Evolutionary conservation across 53 echinoderm and acorn worm species (phyloP), one percentile per base, ranked within the genome.

Genomic region (Paelopatides confundens): DNA sequence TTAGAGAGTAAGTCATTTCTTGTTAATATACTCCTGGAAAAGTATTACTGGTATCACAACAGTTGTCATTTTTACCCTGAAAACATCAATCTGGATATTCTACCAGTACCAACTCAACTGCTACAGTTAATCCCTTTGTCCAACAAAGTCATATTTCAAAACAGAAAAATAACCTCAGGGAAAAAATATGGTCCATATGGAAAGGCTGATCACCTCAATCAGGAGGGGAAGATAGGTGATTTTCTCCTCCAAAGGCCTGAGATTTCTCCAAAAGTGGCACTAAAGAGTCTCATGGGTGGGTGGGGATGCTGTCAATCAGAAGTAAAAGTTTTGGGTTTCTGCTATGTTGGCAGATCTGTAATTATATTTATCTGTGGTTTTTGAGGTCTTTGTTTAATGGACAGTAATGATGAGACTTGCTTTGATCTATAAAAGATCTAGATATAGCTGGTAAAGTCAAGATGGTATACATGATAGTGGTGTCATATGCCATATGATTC

Each of bases 61-160:
- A n/a, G n/a, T n/a, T n/a, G n/a, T n/a, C n/a, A n/a, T n/a, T n/a
- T n/a, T n/a, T n/a, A n/a, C n/a, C n/a, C n/a, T n/a, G n/a, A n/a
- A n/a, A n/a, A 51, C 26, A 63, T 63, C 63, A 63, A 63, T 63
- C 63, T 63, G 9, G 63, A 63, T 63, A 14, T 35, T 35, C 68
- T 35, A 31, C 32, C 68, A 21, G 2, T 18, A 17, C 58, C 15
- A 58, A 6, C 17, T 21, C 5, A 67, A 67, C 68, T 67, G 68
- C 68, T 67, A 67, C 68, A 67, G 68, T 67, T 67, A 67, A 67
- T 67, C 68, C 35, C 68, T 67, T 67, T 67, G 68, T 67, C 68
- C 68, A 67, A 35, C 30, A 30, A 30, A 67, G 68, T 35, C 35
- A 35, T 31, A 14, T 67, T 67, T 67, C 68, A 67, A 67, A 67